These are phyloP conservation scores for Melolontha melolontha DNA, from an alignment of 2,888 invertebrate species.

Conservation along the genomic window DNA sequence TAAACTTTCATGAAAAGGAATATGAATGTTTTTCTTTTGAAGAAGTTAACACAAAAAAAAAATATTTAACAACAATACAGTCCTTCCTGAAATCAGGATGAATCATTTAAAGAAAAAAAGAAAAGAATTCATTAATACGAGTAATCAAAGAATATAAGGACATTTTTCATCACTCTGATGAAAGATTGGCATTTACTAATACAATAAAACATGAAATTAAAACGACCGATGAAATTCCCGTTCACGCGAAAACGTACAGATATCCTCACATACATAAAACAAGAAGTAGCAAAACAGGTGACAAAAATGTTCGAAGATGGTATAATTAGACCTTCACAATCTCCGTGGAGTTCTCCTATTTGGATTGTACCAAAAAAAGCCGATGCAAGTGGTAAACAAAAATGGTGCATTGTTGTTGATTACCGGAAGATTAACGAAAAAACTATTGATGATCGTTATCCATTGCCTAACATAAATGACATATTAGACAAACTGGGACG, in stretches of 20 bases:
- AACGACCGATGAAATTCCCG: background rate
- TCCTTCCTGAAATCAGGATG: background rate
- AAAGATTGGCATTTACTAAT: conserved; percentile 30
- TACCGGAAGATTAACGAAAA: conserved; percentile 33
- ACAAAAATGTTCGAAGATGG: conserved; percentile 36
- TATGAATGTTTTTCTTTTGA: background rate
- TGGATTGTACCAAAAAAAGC: conserved; percentile 37
- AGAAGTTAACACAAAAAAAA: background rate
- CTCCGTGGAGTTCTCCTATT: conserved; percentile 12
- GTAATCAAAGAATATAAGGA: conserved; percentile 24
- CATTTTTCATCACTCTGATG: conserved; percentile 29
- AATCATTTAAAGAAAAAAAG: conserved; percentile 39
- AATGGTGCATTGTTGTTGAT: conserved; percentile 38
- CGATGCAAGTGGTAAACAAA: conserved; percentile 40
- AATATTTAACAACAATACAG: background rate
- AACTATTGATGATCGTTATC: conserved; percentile 53
- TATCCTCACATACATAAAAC: conserved; percentile 30
- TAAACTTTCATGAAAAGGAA: background rate
- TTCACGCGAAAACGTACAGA: conserved; percentile 36
- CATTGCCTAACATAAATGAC: conserved; percentile 47
- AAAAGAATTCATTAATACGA: conserved; percentile 31
- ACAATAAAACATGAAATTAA: conserved; percentile 18
- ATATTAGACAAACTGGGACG: conserved; percentile 45
- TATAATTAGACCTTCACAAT: conserved; percentile 24
- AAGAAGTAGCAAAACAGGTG: conserved; percentile 36